Base-by-base conservation (phyloP, 37 sponge, comb jelly and placozoan genomes). In the Petrosia ficiformis region DNA sequence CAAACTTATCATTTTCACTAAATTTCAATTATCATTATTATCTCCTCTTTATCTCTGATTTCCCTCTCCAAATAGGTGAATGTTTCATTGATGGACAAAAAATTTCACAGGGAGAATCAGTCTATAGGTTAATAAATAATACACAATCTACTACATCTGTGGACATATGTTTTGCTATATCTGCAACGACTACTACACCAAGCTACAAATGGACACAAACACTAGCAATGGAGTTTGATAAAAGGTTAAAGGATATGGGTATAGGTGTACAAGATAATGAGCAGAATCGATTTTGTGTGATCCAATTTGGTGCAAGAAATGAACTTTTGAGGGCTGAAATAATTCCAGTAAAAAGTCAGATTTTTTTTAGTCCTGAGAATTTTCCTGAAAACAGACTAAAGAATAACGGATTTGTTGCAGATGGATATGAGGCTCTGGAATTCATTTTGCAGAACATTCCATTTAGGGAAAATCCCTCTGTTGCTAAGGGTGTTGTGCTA, bases 371-470 rank as follows among this genome's bases (percentile, higher is more conserved):
- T 56, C 39, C 80, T 1, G n/a, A 44, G 29, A 33, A 19, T 0
- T 10, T 26, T 0, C 74, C 73, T 36, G 86, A 80, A 1, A 36
- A 75, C 19, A 65, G 75, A n/a, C 59, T 86, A 4, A 28, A 37
- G 21, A 79, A 30, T 16, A 5, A 26, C 10, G 75, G 80, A 0
- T 34, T 42, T 1, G 24, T 57, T 59, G 79, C 61, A 36, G 86
- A 86, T 58, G 86, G 86, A 0, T 86, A 79, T 35, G 76, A 86
- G 34, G 86, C 80, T 0, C 21, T 80, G 2, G 39, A 79, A 11
- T 79, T 74, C 41, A 37, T 75, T 36, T 8, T 69, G 38, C 28
- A 28, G 3, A 74, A 79, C 39, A 75, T 75, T 11, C 80, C 80
- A 0, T 86, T 86, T 40, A 31, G 86, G 36, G 59, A 57, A 3